phyloP scores from a whole-genome alignment of 2,113 vertebrate genomes.

The Sorex fumeus region DNA sequence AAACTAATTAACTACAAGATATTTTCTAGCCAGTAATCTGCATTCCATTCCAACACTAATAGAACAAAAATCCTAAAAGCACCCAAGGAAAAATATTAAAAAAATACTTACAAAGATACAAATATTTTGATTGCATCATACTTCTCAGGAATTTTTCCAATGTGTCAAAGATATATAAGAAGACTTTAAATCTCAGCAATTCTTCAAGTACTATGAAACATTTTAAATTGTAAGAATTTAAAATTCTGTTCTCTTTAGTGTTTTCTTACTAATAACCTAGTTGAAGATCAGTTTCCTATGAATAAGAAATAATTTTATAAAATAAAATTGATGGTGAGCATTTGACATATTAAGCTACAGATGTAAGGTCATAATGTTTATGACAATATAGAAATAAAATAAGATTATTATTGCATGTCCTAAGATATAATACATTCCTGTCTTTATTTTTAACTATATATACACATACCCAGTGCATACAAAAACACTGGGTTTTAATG shows the following conservation, averaged over 20 bases:
- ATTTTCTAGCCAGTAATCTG: not conserved
- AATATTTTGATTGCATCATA: not conserved
- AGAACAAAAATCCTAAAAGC: not conserved
- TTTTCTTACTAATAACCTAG: not conserved
- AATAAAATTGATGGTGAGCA: not conserved
- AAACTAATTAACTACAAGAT: not conserved
- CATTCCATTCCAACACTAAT: not conserved
- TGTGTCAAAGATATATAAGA: slow-evolving; percentile 9
- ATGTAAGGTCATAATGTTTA: not conserved
- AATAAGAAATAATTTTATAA: not conserved
- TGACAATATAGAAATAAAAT: not conserved
- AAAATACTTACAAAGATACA: not conserved
- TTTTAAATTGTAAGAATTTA: not conserved
- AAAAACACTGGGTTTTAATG: too few relatives aligned
- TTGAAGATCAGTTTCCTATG: not conserved
- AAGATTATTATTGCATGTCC: not conserved
- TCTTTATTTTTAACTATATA: too few relatives aligned
- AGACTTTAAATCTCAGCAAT: not conserved
- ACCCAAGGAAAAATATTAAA: not conserved
- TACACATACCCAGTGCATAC: too few relatives aligned
- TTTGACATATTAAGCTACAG: slow-evolving; percentile 3
- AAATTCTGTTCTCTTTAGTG: not conserved
- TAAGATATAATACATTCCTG: not conserved
- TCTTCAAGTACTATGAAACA: slow-evolving; percentile 25
- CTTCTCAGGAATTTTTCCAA: slow-evolving; percentile 52